Base-by-base conservation (phyloP, 2,113 vertebrate species). In the Elaphurus davidianus region DNA sequence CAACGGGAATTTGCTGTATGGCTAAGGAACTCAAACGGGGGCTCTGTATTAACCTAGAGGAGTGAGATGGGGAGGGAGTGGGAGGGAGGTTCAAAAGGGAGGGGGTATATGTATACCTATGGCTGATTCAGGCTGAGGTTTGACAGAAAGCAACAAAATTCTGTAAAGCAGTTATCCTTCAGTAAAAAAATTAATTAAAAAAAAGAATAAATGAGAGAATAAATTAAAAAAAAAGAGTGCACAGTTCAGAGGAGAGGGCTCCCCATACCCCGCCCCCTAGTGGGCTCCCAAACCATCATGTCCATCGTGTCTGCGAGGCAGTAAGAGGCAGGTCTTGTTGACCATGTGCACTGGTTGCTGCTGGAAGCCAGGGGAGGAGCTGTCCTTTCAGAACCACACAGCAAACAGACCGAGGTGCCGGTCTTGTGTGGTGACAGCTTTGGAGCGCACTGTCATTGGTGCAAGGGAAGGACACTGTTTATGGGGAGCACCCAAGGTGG, bases 261-360 rank as follows among this genome's bases (percentile, higher is more conserved):
- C 19, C 36, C 33, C 21, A 43, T 16, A 55, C 79, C 25, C 47
- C 19, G 27, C 28, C 21, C 60, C 23, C 1, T 40, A 43, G 6
- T 43, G 36, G 12, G 30, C 54, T 2, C 9, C 36, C 81, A 50
- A 13, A 52, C 17, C 2, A 3, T 19, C 14, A 40, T 6, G 15
- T 87, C 23, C 4, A 6, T 27, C 25, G 25, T 8, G 15, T 87
- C 82, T 1, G 0, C 0, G 2, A 62, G 50, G 50, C n/a, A 5
- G 33, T 2, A 27, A 45, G 55, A 64, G 50, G 10, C 30, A 16
- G 8, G 0, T 13, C 28, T n/a, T 12, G 45, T 14, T 36, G 52
- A 15, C 4, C 5, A 3, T 0, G 8, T 23, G 64, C 25, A 0
- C 81, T 45, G 2, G 54, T 2, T 1, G 27, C 50, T 54, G n/a